Conservation (phyloP, 1,140 invertebrate genomes). For the fruit fly (Drosophila melanogaster) region DNA sequence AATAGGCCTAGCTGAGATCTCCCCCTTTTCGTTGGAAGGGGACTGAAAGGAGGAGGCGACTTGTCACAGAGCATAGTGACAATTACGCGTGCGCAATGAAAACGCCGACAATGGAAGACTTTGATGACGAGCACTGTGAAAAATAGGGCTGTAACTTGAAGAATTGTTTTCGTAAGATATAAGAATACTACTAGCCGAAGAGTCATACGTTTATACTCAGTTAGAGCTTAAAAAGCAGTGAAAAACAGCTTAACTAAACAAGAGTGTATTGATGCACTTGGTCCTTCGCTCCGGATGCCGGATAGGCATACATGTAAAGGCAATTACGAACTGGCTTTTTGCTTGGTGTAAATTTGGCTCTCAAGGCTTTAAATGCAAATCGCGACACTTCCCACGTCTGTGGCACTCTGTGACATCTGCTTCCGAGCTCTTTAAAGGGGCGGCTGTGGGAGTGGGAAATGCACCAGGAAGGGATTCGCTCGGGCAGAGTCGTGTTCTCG, state of each 20-base stretch:
- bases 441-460: background rate
- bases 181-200: no score
- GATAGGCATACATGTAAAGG: no score
- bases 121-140: conserved; percentile 5
- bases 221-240: no score
- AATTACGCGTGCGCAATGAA: conserved; percentile 75
- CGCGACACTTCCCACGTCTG: conserved; percentile 51
- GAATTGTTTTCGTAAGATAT: background rate
- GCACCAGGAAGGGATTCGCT: conserved; percentile 13
- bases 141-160: background rate
- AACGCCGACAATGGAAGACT: conserved; percentile 31
- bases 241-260: no score
- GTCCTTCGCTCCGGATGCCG: no score
- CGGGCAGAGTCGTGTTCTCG: conserved; percentile 75
- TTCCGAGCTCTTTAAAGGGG: conserved; percentile 32
- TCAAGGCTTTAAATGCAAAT: conserved; percentile 46
- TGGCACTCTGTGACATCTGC: conserved; percentile 39
- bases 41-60: background rate
- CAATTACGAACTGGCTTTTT: background rate
- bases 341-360: conserved; percentile 6
- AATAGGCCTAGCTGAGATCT: conserved; percentile 45
- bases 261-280: no score
- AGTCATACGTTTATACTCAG: no score
- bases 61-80: conserved; percentile 73
- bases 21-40: background rate